Base-by-base conservation (phyloP, 1,140 invertebrate species). In the Panulirus ornatus region DNA sequence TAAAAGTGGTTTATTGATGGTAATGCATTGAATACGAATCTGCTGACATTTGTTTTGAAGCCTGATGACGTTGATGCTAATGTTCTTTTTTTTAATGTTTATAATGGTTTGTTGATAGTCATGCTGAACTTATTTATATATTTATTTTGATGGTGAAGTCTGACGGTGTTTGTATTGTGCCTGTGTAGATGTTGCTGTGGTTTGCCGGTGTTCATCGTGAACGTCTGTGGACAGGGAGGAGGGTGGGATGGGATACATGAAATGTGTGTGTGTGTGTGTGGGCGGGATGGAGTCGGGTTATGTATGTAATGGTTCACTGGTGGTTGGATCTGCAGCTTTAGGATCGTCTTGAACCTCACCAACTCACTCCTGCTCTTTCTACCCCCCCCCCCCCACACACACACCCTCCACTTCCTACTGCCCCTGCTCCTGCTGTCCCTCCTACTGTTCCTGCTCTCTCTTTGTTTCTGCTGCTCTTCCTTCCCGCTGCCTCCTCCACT, bases 291-390 rank as follows among this genome's bases (percentile, higher is more conserved):
- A 30, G 51, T 9, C 51, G 9, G 51, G 51, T 54, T n/a, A n/a
- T n/a, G n/a, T n/a, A n/a, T n/a, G n/a, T n/a, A n/a, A n/a, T n/a
- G n/a, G n/a, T n/a, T n/a, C n/a, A n/a, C n/a, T n/a, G n/a, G n/a
- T n/a, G 19, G 70, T 73, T 73, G 70, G 34, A 30, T 73, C 70
- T 16, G 36, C 70, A 73, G 70, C 70, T 73, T 73, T 73, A 73
- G 19, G 70, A 30, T 73, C 70, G 70, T 73, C 34, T 22, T 14
- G 14, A 11, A 40, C n/a, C 36, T 11, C 70, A 34, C 6, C 36
- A 16, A 16, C 70, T 5, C 19, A 5, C 6, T 73, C 70, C 30
- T 34, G n/a, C 19, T 40, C 70, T 30, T 30, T 34, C 70, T 40
- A n/a, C 70, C 19, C 1, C 6, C 2, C 70, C 30, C 19, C 70